Percentiles rank a stretch among this genome's conserved stretches.
phyloP scores from a whole-genome alignment of 2,797 vertebrate species.

The Gymnothorax reevesii region DNA sequence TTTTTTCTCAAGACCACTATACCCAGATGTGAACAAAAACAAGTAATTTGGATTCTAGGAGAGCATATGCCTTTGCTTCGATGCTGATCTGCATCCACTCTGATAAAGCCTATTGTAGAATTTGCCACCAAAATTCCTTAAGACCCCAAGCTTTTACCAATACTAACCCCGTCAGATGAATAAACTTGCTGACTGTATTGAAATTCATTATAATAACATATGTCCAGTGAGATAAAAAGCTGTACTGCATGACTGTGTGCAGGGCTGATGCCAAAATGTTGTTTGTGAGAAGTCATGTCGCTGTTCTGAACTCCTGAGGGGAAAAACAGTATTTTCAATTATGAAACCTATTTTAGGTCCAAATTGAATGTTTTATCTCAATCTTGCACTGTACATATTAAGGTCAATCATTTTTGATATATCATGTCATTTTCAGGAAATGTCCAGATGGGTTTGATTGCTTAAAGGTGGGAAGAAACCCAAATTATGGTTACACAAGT shows the following conservation, averaged over 20 bases:
- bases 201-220: constrained; percentile 4
- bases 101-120: background rate
- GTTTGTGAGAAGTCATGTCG: background rate
- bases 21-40: background rate
- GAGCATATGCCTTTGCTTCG: background rate
- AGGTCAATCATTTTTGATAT: constrained; percentile 12
- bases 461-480: constrained; percentile 67
- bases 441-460: constrained; percentile 79
- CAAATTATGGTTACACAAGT: constrained; percentile 88
- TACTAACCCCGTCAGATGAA: constrained; percentile 6
- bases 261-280: background rate
- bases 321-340: background rate
- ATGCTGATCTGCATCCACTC: background rate
- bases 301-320: background rate
- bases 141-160: background rate
- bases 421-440: constrained; percentile 63
- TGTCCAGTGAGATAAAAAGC: constrained; percentile 1
- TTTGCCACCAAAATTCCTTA: background rate
- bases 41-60: background rate
- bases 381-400: background rate
- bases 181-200: constrained; percentile 1
- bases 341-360: too few relatives aligned
- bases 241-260: background rate
- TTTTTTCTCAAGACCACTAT: background rate
- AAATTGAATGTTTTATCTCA: background rate